phyloP scores from a whole-genome alignment of 2,888 invertebrate genomes.

The Apamea monoglypha region DNA sequence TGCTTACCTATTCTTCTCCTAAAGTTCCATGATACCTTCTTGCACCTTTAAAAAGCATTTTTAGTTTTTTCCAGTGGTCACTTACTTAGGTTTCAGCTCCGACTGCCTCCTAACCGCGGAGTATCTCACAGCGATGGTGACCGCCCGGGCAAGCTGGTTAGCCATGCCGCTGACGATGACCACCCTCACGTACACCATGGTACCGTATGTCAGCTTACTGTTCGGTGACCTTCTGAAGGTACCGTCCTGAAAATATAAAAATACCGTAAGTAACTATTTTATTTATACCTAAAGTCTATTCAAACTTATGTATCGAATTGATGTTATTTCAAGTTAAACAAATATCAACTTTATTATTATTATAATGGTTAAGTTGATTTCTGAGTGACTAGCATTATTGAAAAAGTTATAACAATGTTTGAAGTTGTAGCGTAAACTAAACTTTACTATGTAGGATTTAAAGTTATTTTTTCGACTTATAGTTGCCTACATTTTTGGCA shows the following conservation, averaged over 20 bases:
- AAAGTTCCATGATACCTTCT: no score
- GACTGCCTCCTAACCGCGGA: conserved; percentile 97
- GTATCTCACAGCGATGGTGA: conserved; percentile 97
- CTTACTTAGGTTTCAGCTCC: conserved; percentile 94
- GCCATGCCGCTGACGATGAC: conserved; percentile 93
- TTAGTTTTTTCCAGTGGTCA: background rate
- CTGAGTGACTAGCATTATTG: no score
- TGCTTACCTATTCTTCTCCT: background rate
- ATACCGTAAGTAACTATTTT: background rate
- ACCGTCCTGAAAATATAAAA: conserved; percentile 91
- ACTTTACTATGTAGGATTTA: no score
- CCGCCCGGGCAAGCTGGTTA: conserved; percentile 93
- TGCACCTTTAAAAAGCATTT: background rate
- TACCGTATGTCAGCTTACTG: conserved; percentile 96
- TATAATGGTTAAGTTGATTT: no score
- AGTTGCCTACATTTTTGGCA: no score
- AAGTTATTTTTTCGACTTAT: no score
- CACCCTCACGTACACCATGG: conserved; percentile 97
- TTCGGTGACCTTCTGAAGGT: conserved; percentile 94
- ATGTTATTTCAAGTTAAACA: no score
- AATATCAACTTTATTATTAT: no score
- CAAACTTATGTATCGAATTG: no score
- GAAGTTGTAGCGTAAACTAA: no score
- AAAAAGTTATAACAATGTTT: no score
- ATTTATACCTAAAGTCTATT: background rate